These are phyloP conservation scores for Neogale vison DNA, from an alignment of 2,113 vertebrate species.

Conservation along the genomic window DNA sequence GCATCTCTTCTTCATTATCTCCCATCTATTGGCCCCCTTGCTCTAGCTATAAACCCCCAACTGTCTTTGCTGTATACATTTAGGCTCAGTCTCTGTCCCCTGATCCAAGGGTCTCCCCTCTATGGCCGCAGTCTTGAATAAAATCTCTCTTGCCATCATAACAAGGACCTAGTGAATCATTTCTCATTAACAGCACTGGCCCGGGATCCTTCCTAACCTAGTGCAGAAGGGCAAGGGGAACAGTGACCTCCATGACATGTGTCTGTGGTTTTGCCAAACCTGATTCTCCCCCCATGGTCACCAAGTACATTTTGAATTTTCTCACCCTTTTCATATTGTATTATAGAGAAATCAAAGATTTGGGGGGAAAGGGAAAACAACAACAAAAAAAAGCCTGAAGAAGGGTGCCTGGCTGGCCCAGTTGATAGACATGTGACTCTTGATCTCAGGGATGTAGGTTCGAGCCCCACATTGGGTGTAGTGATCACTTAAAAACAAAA, in stretches of 20 bases:
- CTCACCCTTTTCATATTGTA: neutral
- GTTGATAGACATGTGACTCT: neutral
- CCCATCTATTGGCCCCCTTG: neutral
- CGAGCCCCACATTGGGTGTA: neutral
- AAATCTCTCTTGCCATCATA: neutral
- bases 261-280: neutral
- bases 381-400: neutral
- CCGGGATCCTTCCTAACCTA: neutral
- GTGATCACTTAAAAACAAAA: neutral
- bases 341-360: neutral
- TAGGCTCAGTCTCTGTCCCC: neutral
- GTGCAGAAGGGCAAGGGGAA: neutral
- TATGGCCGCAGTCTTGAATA: neutral
- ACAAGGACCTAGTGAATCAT: neutral
- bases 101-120: neutral
- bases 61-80: neutral
- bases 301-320: slow-evolving; percentile 6
- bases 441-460: neutral
- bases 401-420: neutral
- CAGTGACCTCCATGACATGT: neutral
- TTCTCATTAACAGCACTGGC: neutral
- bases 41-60: neutral
- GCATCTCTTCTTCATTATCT: neutral
- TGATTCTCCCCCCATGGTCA: neutral
- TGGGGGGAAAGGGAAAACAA: fast-evolving